These are phyloP conservation scores for Melolontha melolontha DNA, from an alignment of 2,888 invertebrate species.

Conservation along the genomic window DNA sequence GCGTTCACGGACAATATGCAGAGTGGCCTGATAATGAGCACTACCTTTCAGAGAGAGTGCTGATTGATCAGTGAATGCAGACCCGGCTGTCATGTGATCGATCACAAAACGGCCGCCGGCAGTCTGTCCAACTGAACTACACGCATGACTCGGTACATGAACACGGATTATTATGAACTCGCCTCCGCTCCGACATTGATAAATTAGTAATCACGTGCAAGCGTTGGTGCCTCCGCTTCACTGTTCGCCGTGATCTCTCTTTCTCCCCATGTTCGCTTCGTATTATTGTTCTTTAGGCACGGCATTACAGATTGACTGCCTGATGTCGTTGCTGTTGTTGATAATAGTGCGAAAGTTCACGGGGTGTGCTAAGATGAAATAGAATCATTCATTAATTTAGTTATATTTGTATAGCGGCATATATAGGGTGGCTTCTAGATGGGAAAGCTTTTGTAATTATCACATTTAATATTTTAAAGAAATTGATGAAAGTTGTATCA, in stretches of 20 bases:
- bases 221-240: constrained; percentile 36
- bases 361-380: background rate
- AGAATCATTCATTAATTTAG: background rate
- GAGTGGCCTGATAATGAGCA: constrained; percentile 56
- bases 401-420: too few relatives aligned
- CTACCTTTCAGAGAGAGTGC: constrained; percentile 52
- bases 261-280: too few relatives aligned
- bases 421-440: too few relatives aligned
- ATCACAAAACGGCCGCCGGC: constrained; percentile 55
- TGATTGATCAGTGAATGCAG: constrained; percentile 59
- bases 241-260: constrained; percentile 13
- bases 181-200: constrained; percentile 57
- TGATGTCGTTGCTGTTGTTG: background rate
- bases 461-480: too few relatives aligned
- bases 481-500: too few relatives aligned
- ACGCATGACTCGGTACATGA: constrained; percentile 52
- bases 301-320: constrained; percentile 17
- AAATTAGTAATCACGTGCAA: constrained; percentile 54
- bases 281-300: too few relatives aligned
- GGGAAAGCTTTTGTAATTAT: too few relatives aligned
- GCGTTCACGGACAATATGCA: constrained; percentile 49
- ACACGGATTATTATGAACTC: constrained; percentile 55
- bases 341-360: constrained; percentile 14
- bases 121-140: constrained; percentile 53
- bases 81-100: constrained; percentile 61